These are phyloP conservation scores for Drepanosiphum platanoidis DNA, from an alignment of 2,888 invertebrate genomes.

Conservation along the genomic window DNA sequence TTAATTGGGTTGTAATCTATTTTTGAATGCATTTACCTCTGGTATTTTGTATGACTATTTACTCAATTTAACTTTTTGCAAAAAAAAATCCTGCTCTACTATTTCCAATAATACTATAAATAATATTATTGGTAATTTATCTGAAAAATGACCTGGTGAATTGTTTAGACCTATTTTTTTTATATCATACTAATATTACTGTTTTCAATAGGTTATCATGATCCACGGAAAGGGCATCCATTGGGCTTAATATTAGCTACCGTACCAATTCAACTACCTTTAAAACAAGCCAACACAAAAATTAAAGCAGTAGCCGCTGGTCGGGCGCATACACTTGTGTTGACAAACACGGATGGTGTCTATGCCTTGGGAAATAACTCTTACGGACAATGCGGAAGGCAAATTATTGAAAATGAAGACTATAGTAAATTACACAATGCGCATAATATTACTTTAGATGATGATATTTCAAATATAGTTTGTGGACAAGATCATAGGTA, in stretches of 20 bases:
- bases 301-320: conserved; percentile 79
- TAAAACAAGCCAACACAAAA: conserved; percentile 71
- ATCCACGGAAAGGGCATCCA: conserved; percentile 72
- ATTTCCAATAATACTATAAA: too few relatives aligned
- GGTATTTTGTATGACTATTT: too few relatives aligned
- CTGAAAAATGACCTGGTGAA: too few relatives aligned
- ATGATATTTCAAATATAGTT: conserved; percentile 74
- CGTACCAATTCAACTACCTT: conserved; percentile 77
- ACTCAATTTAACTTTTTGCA: too few relatives aligned
- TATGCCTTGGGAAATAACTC: conserved; percentile 91
- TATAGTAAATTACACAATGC: conserved; percentile 71
- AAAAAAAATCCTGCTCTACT: too few relatives aligned
- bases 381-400: conserved; percentile 92
- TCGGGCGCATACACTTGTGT: conserved; percentile 83
- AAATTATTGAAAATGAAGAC: conserved; percentile 79
- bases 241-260: conserved; percentile 78
- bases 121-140: too few relatives aligned
- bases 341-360: conserved; percentile 82
- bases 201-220: conserved; percentile 67
- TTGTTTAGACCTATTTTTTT: too few relatives aligned
- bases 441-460: conserved; percentile 76
- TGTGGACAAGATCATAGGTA: conserved; percentile 94
- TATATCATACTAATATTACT: conserved; percentile 8
- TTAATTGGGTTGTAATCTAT: too few relatives aligned
- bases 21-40: too few relatives aligned